phyloP scores from a whole-genome alignment of 2,113 vertebrate species.

The Poicephalus gulielmi region DNA sequence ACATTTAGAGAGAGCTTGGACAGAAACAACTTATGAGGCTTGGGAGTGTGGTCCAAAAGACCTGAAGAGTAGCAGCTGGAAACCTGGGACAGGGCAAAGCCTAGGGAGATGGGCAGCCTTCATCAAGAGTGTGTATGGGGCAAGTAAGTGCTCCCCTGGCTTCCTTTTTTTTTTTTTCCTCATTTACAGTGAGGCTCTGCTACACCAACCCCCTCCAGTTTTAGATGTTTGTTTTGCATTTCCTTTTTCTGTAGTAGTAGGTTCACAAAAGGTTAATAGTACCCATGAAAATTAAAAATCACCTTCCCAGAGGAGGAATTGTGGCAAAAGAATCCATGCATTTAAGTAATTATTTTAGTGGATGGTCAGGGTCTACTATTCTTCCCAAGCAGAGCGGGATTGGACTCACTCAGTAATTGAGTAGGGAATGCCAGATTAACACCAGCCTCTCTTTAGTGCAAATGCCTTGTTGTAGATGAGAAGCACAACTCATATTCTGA shows the following conservation, averaged over 20 bases:
- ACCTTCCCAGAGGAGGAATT: not conserved
- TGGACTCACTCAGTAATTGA: not conserved
- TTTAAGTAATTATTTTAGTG: not conserved
- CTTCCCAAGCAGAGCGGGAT: not conserved
- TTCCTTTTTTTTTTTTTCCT: not conserved
- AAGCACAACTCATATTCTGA: not conserved
- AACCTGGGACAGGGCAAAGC: not conserved
- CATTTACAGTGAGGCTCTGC: not conserved
- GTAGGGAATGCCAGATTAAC: not conserved
- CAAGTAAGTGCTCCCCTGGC: not conserved
- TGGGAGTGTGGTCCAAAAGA: not conserved
- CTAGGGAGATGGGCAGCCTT: not conserved
- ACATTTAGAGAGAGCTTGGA: not conserved
- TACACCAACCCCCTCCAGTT: not conserved
- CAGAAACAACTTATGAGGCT: not conserved
- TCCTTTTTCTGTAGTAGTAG: not conserved
- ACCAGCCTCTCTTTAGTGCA: not conserved
- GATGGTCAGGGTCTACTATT: not conserved
- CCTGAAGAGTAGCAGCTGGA: not conserved
- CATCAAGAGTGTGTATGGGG: not conserved
- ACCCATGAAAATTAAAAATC: not conserved
- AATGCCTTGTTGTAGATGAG: not conserved
- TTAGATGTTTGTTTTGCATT: not conserved
- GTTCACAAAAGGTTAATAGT: not conserved
- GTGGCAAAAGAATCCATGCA: not conserved